Base-by-base conservation (phyloP, 2,113 vertebrate species). In the Cranoglanis bouderius region DNA sequence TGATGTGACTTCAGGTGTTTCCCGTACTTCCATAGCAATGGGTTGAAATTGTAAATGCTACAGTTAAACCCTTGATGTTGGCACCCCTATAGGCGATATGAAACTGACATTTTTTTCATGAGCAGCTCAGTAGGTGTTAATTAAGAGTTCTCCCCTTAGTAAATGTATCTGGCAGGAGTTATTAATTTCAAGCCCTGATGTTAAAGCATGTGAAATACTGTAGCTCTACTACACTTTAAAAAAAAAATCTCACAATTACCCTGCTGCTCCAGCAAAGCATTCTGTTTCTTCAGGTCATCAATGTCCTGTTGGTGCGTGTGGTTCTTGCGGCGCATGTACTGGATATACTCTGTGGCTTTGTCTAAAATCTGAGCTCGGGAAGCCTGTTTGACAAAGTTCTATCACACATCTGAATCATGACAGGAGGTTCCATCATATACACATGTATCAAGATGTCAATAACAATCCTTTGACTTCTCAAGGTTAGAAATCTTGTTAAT, bases 301-400 rank as follows among this genome's bases (percentile, higher is more conserved):
- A 99, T 99, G 92, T 99, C 98, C 95, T 99, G 98, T 96, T 99
- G 98, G 97, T 99, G 98, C 12, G 98, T 99, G 96, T 99, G 97
- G 96, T 99, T 99, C 99, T 99, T 99, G 95, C 98, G 97, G 93
- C 98, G 96, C 98, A 99, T 99, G 94, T 98, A 99, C 95, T 99
- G 98, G 95, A 99, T 99, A 94, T 99, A 99, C 94, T 99, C 98
- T 98, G 98, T 99, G 94, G 98, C 98, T 99, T 99, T 99, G 96
- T 99, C 98, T 97, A 99, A 96, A 96, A 99, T 99, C 96, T 99
- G 98, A 94, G 98, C 98, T 95, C 98, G 96, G 94, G 98, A 99
- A 94, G 98, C 98, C 98, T 99, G 97, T 97, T 96, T 91, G 92
- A 94, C 89, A 95, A 93, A 96, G 91, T 92, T 92, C 93, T 93